Evolutionary conservation across 1,140 invertebrate genomes (phyloP).

Genomic region (Aphelenchoides avenae): DNA sequence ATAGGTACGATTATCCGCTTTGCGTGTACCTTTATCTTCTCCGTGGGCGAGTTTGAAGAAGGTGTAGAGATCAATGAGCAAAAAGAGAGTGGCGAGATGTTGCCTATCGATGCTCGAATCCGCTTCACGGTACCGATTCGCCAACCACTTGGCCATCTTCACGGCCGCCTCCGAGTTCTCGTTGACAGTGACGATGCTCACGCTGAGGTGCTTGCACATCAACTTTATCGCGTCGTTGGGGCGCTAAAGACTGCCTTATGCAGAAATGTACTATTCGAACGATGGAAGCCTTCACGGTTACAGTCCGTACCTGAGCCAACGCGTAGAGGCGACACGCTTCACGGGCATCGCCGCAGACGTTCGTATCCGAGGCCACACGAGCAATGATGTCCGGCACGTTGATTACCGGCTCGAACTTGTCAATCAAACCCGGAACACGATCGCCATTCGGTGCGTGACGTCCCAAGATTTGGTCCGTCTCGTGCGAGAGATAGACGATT

Average conservation of each 20-base stretch:
- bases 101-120: conserved; percentile 14
- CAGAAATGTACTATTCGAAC: conserved; percentile 1
- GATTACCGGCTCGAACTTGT: conserved; percentile 28
- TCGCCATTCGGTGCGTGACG: conserved; percentile 28
- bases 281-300: not conserved
- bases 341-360: conserved; percentile 29
- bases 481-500: conserved; percentile 40
- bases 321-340: conserved; percentile 32
- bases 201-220: conserved; percentile 15
- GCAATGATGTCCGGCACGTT: conserved; percentile 39
- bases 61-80: conserved; percentile 29
- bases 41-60: conserved; percentile 16
- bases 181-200: conserved; percentile 5
- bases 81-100: conserved; percentile 14
- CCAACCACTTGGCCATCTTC: conserved; percentile 35
- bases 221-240: conserved; percentile 36
- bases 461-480: conserved; percentile 44
- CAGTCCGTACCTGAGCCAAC: conserved; percentile 24
- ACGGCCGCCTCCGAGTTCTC: conserved; percentile 9
- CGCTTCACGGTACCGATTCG: conserved; percentile 14
- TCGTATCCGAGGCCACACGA: conserved; percentile 32
- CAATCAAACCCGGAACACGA: conserved; percentile 41
- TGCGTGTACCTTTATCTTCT: too few relatives aligned
- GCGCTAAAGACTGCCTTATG: conserved; percentile 23
- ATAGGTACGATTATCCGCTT: too few relatives aligned